A percentile compares a stretch with the other conserved stretches of the same genome.
Evolutionary conservation across 2,888 invertebrate genomes (phyloP).

Genomic region (Perizoma affinitatum): DNA sequence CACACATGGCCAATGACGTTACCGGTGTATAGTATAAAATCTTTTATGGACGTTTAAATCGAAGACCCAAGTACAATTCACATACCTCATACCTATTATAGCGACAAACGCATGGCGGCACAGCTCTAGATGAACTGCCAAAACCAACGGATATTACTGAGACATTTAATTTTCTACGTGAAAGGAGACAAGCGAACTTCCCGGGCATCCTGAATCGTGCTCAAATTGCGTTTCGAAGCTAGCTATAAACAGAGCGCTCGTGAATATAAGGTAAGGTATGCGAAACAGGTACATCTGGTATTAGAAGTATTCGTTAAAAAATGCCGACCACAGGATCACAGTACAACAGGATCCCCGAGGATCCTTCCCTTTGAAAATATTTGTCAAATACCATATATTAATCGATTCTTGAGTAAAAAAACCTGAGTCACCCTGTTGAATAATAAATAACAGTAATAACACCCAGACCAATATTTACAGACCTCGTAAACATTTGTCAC

Average conservation of each 20-base stretch:
- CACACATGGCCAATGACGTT: too few relatives aligned
- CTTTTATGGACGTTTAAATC: slow-evolving; percentile 9
- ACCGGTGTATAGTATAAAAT: too few relatives aligned
- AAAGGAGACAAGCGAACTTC: slow-evolving; percentile 78
- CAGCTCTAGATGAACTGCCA: slow-evolving; percentile 75
- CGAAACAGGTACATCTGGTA: neutral
- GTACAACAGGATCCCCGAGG: too few relatives aligned
- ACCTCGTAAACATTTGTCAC: too few relatives aligned
- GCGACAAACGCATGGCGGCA: slow-evolving; percentile 39
- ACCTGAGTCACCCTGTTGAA: too few relatives aligned
- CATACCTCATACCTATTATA: slow-evolving; percentile 14
- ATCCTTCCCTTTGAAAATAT: too few relatives aligned
- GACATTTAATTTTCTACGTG: slow-evolving; percentile 84
- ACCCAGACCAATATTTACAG: too few relatives aligned
- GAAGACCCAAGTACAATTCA: slow-evolving; percentile 18
- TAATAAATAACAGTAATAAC: too few relatives aligned
- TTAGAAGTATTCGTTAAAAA: too few relatives aligned
- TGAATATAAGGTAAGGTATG: slow-evolving; percentile 4
- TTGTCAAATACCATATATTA: too few relatives aligned
- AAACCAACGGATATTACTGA: slow-evolving; percentile 79
- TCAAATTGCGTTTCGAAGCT: slow-evolving; percentile 69
- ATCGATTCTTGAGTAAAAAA: too few relatives aligned
- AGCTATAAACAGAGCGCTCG: slow-evolving; percentile 49
- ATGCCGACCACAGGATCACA: too few relatives aligned
- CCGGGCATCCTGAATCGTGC: slow-evolving; percentile 61